Evolutionary conservation across 2,113 vertebrate genomes (phyloP).

Genomic region (Gymnogyps californianus): DNA sequence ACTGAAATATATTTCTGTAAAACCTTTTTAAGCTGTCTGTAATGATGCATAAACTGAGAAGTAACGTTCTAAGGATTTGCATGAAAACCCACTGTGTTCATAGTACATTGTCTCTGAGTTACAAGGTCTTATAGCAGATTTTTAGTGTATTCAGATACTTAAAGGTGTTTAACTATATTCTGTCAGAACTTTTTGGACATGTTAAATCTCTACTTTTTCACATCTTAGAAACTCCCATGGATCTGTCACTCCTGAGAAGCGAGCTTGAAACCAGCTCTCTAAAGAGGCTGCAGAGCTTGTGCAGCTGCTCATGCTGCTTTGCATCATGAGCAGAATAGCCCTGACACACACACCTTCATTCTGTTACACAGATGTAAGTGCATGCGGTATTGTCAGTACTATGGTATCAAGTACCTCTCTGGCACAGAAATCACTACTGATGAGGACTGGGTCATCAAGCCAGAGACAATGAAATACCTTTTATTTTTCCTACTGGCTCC

Average conservation of each 20-base stretch:
- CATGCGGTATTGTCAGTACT: neutral
- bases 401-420: neutral
- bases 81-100: neutral
- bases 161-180: neutral
- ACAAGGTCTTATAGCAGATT: neutral
- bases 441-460: neutral
- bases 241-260: neutral
- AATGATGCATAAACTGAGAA: conserved; percentile 13
- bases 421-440: neutral
- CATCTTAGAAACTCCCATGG: neutral
- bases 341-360: neutral
- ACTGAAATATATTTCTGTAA: neutral
- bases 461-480: neutral
- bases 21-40: neutral
- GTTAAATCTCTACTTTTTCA: neutral
- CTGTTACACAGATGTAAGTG: neutral
- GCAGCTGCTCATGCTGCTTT: neutral
- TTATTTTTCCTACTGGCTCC: neutral
- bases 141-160: neutral
- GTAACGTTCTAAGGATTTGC: neutral
- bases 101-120: conserved; percentile 11
- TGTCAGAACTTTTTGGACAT: neutral
- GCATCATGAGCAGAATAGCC: neutral
- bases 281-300: neutral
- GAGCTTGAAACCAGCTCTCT: neutral